These are phyloP conservation scores for Ibycter americanus DNA, from an alignment of 2,797 vertebrate genomes.

Conservation along the genomic window DNA sequence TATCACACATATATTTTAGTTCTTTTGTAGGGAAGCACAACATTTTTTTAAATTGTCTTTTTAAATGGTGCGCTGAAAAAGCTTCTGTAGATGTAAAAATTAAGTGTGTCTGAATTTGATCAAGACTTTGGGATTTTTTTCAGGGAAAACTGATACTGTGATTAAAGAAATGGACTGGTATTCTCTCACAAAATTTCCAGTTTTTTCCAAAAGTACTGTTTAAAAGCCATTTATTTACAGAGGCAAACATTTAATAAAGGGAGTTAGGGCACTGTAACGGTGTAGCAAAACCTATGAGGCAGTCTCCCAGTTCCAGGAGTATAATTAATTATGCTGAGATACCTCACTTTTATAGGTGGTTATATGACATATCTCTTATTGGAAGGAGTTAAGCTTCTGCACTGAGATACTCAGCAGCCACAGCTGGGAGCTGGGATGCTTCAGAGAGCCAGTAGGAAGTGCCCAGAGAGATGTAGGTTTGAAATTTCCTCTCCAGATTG, in stretches of 20 bases:
- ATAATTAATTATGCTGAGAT: background rate
- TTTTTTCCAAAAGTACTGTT: background rate
- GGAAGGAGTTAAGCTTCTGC: background rate
- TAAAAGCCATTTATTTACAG: background rate
- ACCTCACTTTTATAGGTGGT: background rate
- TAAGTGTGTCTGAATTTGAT: background rate
- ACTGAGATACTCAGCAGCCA: background rate
- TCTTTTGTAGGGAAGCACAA: background rate
- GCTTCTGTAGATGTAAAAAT: background rate
- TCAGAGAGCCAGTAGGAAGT: background rate
- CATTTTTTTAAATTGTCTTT: background rate
- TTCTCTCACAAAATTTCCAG: background rate
- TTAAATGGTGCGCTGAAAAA: background rate
- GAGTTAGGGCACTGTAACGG: background rate
- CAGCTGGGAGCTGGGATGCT: background rate
- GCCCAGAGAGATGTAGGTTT: background rate
- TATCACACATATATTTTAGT: background rate
- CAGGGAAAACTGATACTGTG: background rate
- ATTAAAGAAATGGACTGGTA: background rate
- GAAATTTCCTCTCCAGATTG: background rate
- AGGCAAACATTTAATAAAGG: background rate
- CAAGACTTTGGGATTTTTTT: background rate
- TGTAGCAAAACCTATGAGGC: background rate
- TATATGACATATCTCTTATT: background rate
- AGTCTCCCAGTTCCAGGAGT: background rate